Base-by-base conservation (phyloP, 1,140 invertebrate genomes). In the Acromyrmex echinatior region DNA sequence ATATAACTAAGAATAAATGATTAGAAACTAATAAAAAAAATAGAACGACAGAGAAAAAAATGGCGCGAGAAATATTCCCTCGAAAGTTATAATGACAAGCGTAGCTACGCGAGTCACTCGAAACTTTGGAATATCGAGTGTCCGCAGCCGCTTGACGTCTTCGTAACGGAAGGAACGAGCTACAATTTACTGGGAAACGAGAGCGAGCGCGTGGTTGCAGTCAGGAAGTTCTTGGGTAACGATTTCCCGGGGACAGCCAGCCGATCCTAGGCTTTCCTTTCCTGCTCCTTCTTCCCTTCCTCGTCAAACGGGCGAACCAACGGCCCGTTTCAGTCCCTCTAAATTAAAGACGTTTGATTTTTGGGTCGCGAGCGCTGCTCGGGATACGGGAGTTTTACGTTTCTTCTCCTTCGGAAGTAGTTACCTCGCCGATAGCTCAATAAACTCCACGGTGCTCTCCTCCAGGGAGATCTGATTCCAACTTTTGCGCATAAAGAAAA, bases 101-200 rank as follows among this genome's bases (percentile, higher is more conserved):
- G 14, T 86, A 35, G 53, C 45, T 77, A 25, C 63, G 49, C 60
- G 21, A 66, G 71, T 86, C 45, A 63, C 49, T 79, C 53, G 76
- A 70, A 86, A 86, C 78, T 86, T 84, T 86, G 68, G 66, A 86
- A 82, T 70, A 86, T 86, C 77, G 85, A 86, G 63, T 82, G 78
- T 86, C 77, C 66, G 49, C 45, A 25, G 39, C 25, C 74, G 74
- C 56, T 76, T 84, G 80, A 84, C 45, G 18, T 84, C 80, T 84
- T 62, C 25, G 80, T 84, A 84, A 84, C 56, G 70, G 25, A 49
- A 82, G 58, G 16, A 74, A 60, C 80, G 68, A 82, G 70, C 56
- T 62, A 79, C 74, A 86, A 76, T 79, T 79, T 86, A 86, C 62
- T 35, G 14, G 35, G 12, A 14, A 51, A 21, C 21, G 74, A n/a